These are phyloP conservation scores for Drosophila pullipes DNA, from an alignment of 2,888 invertebrate species.

Conservation along the genomic window DNA sequence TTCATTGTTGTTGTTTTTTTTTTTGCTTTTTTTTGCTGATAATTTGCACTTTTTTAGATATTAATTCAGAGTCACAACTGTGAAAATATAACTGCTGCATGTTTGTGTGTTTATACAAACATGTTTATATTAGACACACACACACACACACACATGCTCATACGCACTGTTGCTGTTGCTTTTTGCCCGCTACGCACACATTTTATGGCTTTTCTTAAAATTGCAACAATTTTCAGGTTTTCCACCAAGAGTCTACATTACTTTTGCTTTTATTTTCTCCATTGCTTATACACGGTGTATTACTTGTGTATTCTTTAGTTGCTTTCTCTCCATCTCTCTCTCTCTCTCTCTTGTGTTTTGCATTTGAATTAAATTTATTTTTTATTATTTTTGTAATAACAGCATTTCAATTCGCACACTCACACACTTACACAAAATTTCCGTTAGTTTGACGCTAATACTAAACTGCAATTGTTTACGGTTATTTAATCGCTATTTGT, in stretches of 20 bases:
- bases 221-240: constrained; percentile 57
- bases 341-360: constrained; percentile 12
- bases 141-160: constrained; percentile 12
- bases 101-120: constrained; percentile 7
- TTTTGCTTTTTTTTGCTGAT: constrained; percentile 18
- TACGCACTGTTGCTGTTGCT: constrained; percentile 15
- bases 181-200: constrained; percentile 45
- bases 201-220: constrained; percentile 52
- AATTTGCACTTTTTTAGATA: constrained; percentile 45
- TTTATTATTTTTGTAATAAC: constrained; percentile 32
- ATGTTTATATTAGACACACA: constrained; percentile 24
- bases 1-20: constrained; percentile 40
- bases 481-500: constrained; percentile 55
- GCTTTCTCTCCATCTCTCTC: constrained; percentile 46
- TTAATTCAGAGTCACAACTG: constrained; percentile 7
- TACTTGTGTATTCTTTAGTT: constrained; percentile 36
- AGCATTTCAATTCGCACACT: constrained; percentile 52
- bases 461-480: constrained; percentile 68
- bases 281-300: constrained; percentile 11
- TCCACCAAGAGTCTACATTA: constrained; percentile 24
- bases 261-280: constrained; percentile 39
- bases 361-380: constrained; percentile 26
- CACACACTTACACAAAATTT: constrained; percentile 56
- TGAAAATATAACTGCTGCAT: constrained; percentile 1
- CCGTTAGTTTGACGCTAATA: constrained; percentile 62